phyloP scores from a whole-genome alignment of 1,140 invertebrate species.

The Drosophila mauritiana region DNA sequence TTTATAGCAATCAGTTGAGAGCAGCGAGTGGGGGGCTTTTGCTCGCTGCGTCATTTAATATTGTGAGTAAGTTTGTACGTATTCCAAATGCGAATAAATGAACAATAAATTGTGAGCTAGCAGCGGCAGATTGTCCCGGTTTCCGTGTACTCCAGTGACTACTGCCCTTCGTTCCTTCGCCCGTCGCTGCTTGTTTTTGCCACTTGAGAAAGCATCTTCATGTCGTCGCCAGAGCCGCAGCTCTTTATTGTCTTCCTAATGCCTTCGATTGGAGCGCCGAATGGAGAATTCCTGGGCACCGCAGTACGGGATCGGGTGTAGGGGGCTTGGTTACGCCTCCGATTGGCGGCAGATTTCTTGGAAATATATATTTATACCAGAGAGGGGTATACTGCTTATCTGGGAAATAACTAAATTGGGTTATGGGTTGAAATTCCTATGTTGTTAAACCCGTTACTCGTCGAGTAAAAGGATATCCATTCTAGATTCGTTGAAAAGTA shows the following conservation, averaged over 20 bases:
- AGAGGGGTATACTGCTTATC: too few relatives aligned
- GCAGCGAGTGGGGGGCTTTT: not conserved
- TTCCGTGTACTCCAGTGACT: slow-evolving; percentile 24
- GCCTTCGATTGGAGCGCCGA: slow-evolving; percentile 10
- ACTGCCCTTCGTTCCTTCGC: not conserved
- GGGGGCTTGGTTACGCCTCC: not conserved
- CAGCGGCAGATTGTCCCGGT: slow-evolving; percentile 33
- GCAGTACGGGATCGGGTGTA: too few relatives aligned
- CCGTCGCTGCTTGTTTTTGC: slow-evolving; percentile 40
- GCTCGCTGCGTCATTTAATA: slow-evolving; percentile 38
- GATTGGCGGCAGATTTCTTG: slow-evolving; percentile 4
- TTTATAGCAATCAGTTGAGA: slow-evolving; percentile 37
- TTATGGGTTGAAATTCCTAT: not conserved
- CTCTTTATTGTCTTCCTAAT: slow-evolving; percentile 42
- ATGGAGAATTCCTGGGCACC: slow-evolving; percentile 4
- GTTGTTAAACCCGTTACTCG: too few relatives aligned
- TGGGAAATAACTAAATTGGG: slow-evolving; percentile 2
- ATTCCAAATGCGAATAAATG: slow-evolving; percentile 59
- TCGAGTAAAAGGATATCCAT: too few relatives aligned
- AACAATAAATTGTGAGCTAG: slow-evolving; percentile 57
- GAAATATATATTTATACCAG: not conserved
- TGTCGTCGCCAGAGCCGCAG: slow-evolving; percentile 45
- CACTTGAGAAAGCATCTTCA: slow-evolving; percentile 51
- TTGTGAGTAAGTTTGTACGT: slow-evolving; percentile 29
- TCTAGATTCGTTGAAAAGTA: too few relatives aligned